These are phyloP conservation scores for Lethrus apterus DNA, from an alignment of 1,140 invertebrate genomes.

Conservation along the genomic window DNA sequence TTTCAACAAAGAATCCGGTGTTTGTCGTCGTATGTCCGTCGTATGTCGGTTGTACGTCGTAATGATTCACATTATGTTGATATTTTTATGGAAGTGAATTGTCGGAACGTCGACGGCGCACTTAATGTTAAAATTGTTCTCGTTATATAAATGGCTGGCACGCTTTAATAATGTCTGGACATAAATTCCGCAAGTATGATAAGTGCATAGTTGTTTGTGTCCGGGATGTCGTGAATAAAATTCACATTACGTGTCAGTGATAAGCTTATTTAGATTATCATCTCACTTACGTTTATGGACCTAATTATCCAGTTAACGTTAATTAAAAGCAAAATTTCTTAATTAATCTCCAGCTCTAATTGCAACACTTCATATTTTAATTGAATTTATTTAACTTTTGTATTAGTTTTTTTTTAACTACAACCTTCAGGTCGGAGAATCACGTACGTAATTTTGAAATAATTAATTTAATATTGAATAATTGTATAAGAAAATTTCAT, in stretches of 20 bases:
- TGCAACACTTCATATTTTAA: no score
- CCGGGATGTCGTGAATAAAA: constrained; percentile 26
- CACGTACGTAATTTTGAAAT: no score
- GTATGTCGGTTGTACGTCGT: background rate
- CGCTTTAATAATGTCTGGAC: constrained; percentile 21
- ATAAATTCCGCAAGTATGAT: constrained; percentile 22
- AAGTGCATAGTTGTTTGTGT: constrained; percentile 22
- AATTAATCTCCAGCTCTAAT: no score
- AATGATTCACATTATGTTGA: constrained; percentile 19
- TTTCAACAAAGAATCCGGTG: background rate
- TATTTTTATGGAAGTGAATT: constrained; percentile 21
- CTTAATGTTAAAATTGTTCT: constrained; percentile 28
- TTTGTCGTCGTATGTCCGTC: constrained; percentile 1
- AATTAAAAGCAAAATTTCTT: no score
- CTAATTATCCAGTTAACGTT: constrained; percentile 5
- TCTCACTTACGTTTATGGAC: no score
- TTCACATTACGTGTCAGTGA: constrained; percentile 13
- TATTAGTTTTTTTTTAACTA: no score
- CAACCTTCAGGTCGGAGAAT: no score
- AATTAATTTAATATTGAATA: no score
- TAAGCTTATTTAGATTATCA: constrained; percentile 14
- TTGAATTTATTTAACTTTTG: no score
- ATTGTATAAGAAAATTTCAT: no score
- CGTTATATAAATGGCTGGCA: constrained; percentile 24
- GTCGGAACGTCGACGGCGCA: constrained; percentile 19